Base-by-base conservation (phyloP, 1,140 invertebrate species). In the Zeugodacus cucurbitae region DNA sequence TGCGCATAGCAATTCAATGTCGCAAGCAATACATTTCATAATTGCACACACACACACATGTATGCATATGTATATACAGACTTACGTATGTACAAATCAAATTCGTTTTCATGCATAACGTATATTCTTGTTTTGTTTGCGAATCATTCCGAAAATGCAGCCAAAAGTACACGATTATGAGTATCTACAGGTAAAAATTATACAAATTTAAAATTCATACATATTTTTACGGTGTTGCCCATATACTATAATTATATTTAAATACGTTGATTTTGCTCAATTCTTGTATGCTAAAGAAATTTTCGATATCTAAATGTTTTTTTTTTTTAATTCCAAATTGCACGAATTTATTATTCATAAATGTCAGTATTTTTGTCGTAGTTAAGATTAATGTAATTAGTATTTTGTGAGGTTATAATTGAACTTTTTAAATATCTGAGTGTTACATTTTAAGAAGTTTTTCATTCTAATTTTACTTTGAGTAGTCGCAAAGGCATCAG, bases 141-240 rank as follows among this genome's bases (percentile, higher is more conserved):
- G 78, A 82, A 62, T 64, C 57, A 64, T 67, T 44, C 34, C 44
- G 17, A 87, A 89, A 90, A 91, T 89, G 91, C 90, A 93, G 93
- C 90, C 90, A 85, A 93, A 93, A 92, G 89, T 93, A 62, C 92
- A 92, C 90, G 93, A 93, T 89, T 93, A 93, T 90, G 93, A 93
- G 89, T 93, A 91, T 90, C 89, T 93, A 59, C 93, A 93, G 93
- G 93, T 93, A 93, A 93, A 85, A 88, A 20, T 58, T 29, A 59
- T n/a, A 34, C 17, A 32, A 59, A 34, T 54, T 86, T 82, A 22
- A 82, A 82, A 0, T 44, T 57, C 44, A 88, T 54, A 59, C 34
- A 67, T 22, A 48, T 70, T 89, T 82, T 87, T 85, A 20, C 22
- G 48, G n/a, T 87, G 48, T 20, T 54, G 48, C 48, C 48, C 48